Conservation (phyloP, 2,888 invertebrate species). For the Malthinus flaveolus region DNA sequence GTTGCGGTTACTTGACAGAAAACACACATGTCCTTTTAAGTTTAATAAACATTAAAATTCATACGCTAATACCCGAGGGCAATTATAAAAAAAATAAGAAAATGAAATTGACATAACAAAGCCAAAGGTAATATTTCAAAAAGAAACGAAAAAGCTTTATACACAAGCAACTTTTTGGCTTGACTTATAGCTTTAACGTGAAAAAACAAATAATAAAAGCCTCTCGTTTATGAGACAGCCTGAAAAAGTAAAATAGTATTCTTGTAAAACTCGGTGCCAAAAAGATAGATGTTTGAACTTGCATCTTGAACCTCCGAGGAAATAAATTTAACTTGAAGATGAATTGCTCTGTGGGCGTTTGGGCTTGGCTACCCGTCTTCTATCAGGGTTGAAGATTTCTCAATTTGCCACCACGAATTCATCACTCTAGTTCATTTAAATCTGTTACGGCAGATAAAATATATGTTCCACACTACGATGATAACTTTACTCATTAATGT, state of each 20-base stretch:
- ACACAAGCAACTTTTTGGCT: slow-evolving; percentile 39
- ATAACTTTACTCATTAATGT: slow-evolving; percentile 10
- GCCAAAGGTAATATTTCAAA: too few relatives aligned
- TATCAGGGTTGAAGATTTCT: slow-evolving; percentile 47
- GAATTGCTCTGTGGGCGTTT: slow-evolving; percentile 45
- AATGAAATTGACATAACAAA: too few relatives aligned
- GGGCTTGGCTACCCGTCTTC: slow-evolving; percentile 43
- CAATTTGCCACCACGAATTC: slow-evolving; percentile 47
- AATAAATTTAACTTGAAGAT: slow-evolving; percentile 46
- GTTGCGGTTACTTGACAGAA: too few relatives aligned
- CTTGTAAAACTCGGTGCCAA: slow-evolving; percentile 44
- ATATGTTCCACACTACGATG: slow-evolving; percentile 17
- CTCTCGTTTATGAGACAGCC: slow-evolving; percentile 37
- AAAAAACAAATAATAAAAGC: slow-evolving; percentile 39
- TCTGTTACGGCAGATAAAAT: slow-evolving; percentile 26
- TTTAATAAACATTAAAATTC: too few relatives aligned
- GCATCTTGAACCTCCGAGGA: slow-evolving; percentile 43
- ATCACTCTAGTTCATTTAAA: slow-evolving; percentile 36
- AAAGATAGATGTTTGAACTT: slow-evolving; percentile 46
- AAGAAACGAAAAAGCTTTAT: slow-evolving; percentile 34
- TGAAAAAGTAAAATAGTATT: slow-evolving; percentile 41
- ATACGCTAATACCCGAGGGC: too few relatives aligned
- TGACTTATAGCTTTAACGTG: slow-evolving; percentile 36
- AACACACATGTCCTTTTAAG: slow-evolving; percentile 42
- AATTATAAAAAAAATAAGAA: too few relatives aligned